Evolutionary conservation across 2,113 vertebrate species (phyloP), one percentile per base, ranked within the genome.

Genomic region (Noctilio leporinus): DNA sequence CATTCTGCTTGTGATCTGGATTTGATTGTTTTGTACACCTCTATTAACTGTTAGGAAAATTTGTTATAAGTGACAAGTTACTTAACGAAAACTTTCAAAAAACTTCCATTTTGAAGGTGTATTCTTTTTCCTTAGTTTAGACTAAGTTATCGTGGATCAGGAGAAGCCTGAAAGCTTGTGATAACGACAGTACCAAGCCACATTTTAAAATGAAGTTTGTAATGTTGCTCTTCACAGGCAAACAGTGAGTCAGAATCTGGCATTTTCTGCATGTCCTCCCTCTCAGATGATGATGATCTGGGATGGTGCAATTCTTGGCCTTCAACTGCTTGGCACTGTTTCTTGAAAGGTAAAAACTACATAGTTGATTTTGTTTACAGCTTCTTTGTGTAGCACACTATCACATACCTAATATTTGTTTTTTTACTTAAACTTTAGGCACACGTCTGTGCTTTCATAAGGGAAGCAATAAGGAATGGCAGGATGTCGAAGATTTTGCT

Each of bases 251-350:
- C 99, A 0, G 99, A 99, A 96, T 99, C 99, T 83, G 99, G 99
- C 72, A 99, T 99, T 98, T 99, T 99, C 98, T 99, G 99, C 96
- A 99, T 99, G 99, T 99, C 99, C 57, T 99, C 99, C 2, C 99
- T 99, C 96, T 99, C 99, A 64, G 99, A 99, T 96, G 99, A 99
- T 96, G 99, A 99, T 95, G 99, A 99, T 97, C 98, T 99, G 98
- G 99, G 99, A 90, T 99, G 99, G 99, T 99, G 99, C 97, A 99
- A 99, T 96, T 99, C 99, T 70, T 99, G 99, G 99, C 99, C 99
- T 73, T 98, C 99, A 90, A 99, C 99, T 59, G 98, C 99, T 92
- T 99, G 99, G 99, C 99, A 99, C 96, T 99, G 99, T 98, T 99
- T 99, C 97, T 98, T 99, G 72, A 99, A 99, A 99, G 99, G 99